These are phyloP conservation scores for Phrixothrix hirtus DNA, from an alignment of 2,888 invertebrate genomes.

Conservation along the genomic window DNA sequence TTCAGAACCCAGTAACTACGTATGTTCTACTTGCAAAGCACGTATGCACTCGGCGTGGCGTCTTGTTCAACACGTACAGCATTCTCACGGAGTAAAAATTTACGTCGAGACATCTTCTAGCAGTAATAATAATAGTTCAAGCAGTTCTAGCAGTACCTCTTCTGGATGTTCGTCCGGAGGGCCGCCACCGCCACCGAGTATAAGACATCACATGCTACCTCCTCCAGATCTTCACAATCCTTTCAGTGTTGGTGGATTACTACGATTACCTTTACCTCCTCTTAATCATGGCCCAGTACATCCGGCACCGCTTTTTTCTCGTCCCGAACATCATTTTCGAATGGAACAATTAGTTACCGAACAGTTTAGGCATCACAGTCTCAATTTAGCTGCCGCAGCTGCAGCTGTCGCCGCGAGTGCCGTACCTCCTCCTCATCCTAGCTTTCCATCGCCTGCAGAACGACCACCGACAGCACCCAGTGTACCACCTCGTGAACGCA, in stretches of 20 bases:
- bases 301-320: constrained; percentile 73
- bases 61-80: constrained; percentile 92
- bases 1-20: constrained; percentile 92
- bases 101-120: constrained; percentile 71
- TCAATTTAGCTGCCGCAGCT: constrained; percentile 76
- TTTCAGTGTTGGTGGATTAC: constrained; percentile 71
- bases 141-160: constrained; percentile 60
- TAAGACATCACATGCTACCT: constrained; percentile 71
- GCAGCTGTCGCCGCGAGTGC: constrained; percentile 68
- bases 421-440: constrained; percentile 64
- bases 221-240: constrained; percentile 77
- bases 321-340: constrained; percentile 79
- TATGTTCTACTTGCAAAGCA: constrained; percentile 92
- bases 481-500: constrained; percentile 58
- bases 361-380: constrained; percentile 78
- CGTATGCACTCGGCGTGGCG: constrained; percentile 94
- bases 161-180: constrained; percentile 57
- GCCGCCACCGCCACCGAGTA: constrained; percentile 63
- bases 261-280: constrained; percentile 76
- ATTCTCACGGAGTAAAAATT: constrained; percentile 90
- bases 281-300: constrained; percentile 72
- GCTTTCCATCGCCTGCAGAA: constrained; percentile 65
- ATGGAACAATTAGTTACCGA: constrained; percentile 85
- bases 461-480: constrained; percentile 61
- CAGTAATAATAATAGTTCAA: constrained; percentile 60